Evolutionary conservation across 2,797 vertebrate genomes (phyloP).

Genomic region (Nasua narica): DNA sequence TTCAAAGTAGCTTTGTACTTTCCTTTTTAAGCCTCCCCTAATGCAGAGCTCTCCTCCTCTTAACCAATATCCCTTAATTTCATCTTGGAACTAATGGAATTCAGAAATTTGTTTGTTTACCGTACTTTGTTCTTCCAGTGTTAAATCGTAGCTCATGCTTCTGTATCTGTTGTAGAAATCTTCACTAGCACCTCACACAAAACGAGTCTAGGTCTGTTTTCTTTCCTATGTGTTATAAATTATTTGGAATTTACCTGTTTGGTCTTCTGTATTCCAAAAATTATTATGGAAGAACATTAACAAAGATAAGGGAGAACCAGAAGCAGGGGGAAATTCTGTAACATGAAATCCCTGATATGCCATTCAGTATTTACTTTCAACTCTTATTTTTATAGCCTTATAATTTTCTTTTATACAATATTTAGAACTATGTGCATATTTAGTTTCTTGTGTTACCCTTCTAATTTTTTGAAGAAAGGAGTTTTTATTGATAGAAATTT

Average conservation of each 20-base stretch:
- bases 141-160: neutral
- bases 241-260: neutral
- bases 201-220: neutral
- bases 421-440: neutral
- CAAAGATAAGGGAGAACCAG: neutral
- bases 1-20: neutral
- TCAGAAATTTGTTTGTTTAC: neutral
- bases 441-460: neutral
- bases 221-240: neutral
- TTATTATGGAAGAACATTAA: neutral
- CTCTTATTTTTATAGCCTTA: neutral
- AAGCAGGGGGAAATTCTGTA: neutral
- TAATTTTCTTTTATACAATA: neutral
- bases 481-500: neutral
- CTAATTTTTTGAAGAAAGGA: neutral
- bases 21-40: neutral
- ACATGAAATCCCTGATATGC: neutral
- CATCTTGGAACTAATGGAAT: neutral
- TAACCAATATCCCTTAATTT: neutral
- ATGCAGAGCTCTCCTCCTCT: neutral
- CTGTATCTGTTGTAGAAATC: neutral
- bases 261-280: neutral
- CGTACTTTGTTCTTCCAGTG: neutral
- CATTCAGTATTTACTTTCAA: neutral
- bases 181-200: neutral